phyloP scores from a whole-genome alignment of 1,140 invertebrate genomes.

The Rhyacophila brunnea region DNA sequence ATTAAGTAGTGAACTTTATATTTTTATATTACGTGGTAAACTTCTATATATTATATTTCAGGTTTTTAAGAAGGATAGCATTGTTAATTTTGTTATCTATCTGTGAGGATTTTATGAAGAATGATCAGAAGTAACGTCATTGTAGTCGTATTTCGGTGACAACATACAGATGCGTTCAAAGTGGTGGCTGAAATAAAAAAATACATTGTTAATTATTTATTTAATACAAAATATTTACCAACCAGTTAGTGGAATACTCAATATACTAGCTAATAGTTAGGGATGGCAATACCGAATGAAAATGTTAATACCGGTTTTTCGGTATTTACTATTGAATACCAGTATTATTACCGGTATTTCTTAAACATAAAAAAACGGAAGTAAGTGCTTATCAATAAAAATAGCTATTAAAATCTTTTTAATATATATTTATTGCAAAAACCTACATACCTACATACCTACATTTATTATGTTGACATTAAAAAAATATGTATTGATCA shows the following conservation, averaged over 20 bases:
- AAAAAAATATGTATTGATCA: too few species aligned
- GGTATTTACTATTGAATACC: too few species aligned
- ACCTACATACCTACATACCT: too few species aligned
- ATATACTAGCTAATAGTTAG: too few species aligned
- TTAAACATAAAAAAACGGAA: too few species aligned
- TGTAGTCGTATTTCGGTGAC: not conserved
- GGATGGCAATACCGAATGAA: too few species aligned
- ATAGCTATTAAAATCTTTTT: too few species aligned
- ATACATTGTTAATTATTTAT: not conserved
- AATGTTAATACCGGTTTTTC: too few species aligned
- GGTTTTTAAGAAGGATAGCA: not conserved
- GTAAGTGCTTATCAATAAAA: too few species aligned
- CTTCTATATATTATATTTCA: not conserved
- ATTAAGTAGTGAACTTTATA: not conserved
- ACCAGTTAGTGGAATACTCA: not conserved
- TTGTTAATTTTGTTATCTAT: conserved; percentile 33
- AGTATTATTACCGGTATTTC: too few species aligned
- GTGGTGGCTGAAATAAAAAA: conserved; percentile 25
- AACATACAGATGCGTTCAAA: conserved; percentile 8
- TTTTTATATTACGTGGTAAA: not conserved
- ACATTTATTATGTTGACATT: too few species aligned
- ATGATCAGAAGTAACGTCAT: conserved; percentile 13
- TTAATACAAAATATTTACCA: not conserved
- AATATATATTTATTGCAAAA: too few species aligned
- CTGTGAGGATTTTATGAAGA: conserved; percentile 22